Evolutionary conservation across 1,140 invertebrate genomes (phyloP).

Genomic region (Lethocerus indicus): DNA sequence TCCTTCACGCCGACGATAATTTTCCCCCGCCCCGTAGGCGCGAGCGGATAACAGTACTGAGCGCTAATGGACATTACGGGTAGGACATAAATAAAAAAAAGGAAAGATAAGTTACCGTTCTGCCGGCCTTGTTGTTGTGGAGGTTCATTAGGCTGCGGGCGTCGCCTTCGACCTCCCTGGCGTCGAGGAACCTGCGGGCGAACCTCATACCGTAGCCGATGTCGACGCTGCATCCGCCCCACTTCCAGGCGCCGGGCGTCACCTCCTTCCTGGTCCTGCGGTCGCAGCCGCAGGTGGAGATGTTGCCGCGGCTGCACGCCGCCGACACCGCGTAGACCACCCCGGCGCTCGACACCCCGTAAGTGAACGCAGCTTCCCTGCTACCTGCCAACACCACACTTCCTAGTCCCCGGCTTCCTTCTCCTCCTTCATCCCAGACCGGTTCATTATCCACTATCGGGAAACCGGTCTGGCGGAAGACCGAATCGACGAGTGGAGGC

Average conservation of each 20-base stretch:
- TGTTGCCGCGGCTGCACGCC: conserved; percentile 75
- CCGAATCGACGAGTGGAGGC: too few relatives aligned
- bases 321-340: conserved; percentile 79
- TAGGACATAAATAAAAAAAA: too few relatives aligned
- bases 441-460: too few relatives aligned
- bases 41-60: too few relatives aligned
- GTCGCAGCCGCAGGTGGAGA: conserved; percentile 76
- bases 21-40: too few relatives aligned
- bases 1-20: too few relatives aligned
- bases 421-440: too few relatives aligned
- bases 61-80: too few relatives aligned
- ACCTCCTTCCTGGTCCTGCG: conserved; percentile 3
- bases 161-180: conserved; percentile 64
- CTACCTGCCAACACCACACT: conserved; percentile 43
- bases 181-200: conserved; percentile 66
- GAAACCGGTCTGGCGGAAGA: too few relatives aligned
- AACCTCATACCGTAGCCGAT: conserved; percentile 60
- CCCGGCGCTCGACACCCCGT: conserved; percentile 78
- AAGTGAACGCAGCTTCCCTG: conserved; percentile 79
- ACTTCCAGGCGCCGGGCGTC: conserved; percentile 40
- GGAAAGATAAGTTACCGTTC: conserved; percentile 51
- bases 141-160: conserved; percentile 86
- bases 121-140: conserved; percentile 88
- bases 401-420: too few relatives aligned
- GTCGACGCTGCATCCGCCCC: conserved; percentile 77